A percentile compares a stretch with the other conserved stretches of the same genome.
Conservation (phyloP, 2,113 vertebrate genomes). For the Gobiocypris rarus region DNA sequence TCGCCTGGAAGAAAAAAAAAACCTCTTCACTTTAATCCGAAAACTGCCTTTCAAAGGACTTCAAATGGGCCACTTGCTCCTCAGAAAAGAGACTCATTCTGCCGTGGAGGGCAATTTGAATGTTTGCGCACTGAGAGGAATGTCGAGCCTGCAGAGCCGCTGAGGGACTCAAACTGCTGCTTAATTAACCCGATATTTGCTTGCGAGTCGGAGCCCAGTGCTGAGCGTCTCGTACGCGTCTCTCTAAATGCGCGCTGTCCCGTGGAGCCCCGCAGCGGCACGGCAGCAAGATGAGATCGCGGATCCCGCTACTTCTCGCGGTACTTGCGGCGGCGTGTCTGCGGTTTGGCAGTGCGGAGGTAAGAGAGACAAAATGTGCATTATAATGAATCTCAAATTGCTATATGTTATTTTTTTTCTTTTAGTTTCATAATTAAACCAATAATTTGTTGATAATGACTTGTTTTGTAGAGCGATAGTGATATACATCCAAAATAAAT, state of each 20-base stretch:
- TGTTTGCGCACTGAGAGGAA: conserved; percentile 34
- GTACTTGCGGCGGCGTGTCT: conserved; percentile 71
- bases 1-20: not conserved
- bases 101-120: conserved; percentile 43
- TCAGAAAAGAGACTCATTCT: conserved; percentile 28
- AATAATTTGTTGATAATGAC: not conserved
- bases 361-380: conserved; percentile 61
- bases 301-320: conserved; percentile 73
- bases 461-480: not conserved
- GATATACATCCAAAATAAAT: not conserved
- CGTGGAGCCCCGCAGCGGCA: conserved; percentile 72
- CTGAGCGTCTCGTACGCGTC: conserved; percentile 67
- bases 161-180: conserved; percentile 28
- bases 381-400: not conserved
- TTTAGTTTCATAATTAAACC: not conserved
- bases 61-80: conserved; percentile 36
- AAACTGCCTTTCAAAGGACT: conserved; percentile 24
- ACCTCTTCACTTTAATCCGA: conserved; percentile 20
- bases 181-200: conserved; percentile 51
- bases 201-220: conserved; percentile 62
- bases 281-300: conserved; percentile 79
- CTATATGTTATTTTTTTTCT: not conserved
- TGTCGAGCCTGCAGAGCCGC: conserved; percentile 40
- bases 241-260: conserved; percentile 79
- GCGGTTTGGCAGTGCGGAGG: conserved; percentile 71